Conservation (phyloP, 64 coral and sea anemone genomes). For the Montipora foliosa region DNA sequence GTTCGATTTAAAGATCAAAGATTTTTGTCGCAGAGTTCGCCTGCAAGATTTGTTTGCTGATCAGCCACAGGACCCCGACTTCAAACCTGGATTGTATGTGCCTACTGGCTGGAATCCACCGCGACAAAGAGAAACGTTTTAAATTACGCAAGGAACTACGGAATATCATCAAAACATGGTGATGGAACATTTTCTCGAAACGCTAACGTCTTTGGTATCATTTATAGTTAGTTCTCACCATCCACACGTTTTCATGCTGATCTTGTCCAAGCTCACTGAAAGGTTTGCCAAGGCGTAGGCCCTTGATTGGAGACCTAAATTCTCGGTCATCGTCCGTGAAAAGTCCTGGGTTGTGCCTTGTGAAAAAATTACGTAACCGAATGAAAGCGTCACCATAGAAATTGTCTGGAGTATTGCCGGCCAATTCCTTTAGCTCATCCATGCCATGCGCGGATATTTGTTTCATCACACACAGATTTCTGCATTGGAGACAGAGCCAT, state of each 20-base stretch:
- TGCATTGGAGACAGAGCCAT: not conserved
- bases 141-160: too few relatives aligned
- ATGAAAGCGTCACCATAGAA: conserved; percentile 75
- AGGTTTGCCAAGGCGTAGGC: conserved; percentile 42
- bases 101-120: too few relatives aligned
- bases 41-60: too few relatives aligned
- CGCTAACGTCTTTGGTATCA: too few relatives aligned
- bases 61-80: too few relatives aligned
- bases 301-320: conserved; percentile 71
- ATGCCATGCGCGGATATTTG: too few relatives aligned
- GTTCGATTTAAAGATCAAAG: too few relatives aligned
- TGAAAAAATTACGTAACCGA: conserved; percentile 76
- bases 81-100: too few relatives aligned
- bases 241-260: conserved; percentile 30
- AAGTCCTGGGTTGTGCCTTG: conserved; percentile 28
- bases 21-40: too few relatives aligned
- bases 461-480: conserved; percentile 80
- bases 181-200: too few relatives aligned
- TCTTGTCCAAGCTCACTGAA: conserved; percentile 11
- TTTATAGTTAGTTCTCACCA: not conserved
- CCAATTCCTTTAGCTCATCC: conserved; percentile 74
- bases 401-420: conserved; percentile 56
- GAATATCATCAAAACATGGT: too few relatives aligned
- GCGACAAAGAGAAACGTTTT: not conserved
- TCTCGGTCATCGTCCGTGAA: conserved; percentile 61